phyloP scores from a whole-genome alignment of 2,113 vertebrate species.

The Pristiophorus japonicus region DNA sequence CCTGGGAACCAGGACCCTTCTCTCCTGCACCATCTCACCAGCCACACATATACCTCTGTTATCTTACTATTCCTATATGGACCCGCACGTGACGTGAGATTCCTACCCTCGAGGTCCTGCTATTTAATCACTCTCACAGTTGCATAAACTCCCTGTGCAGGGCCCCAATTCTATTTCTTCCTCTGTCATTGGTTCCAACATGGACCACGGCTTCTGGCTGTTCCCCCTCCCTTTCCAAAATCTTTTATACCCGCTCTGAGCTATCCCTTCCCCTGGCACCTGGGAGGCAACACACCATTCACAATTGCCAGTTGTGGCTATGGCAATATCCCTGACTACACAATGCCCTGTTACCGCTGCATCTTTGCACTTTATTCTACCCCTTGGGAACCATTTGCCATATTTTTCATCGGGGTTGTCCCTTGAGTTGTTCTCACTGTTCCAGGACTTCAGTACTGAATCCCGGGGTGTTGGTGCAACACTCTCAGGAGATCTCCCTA shows the following conservation, averaged over 20 bases:
- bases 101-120: background rate
- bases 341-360: no score
- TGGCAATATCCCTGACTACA: no score
- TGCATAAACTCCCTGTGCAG: no score
- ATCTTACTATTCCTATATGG: background rate
- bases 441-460: no score
- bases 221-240: background rate
- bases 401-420: no score
- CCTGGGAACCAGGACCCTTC: background rate
- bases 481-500: no score
- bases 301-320: no score
- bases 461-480: no score
- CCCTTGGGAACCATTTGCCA: no score
- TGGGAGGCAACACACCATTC: no score
- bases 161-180: background rate
- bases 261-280: background rate
- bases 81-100: background rate
- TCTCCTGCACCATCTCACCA: background rate
- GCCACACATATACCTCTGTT: background rate
- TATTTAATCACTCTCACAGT: background rate
- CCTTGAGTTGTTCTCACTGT: no score
- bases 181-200: background rate
- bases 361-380: no score
- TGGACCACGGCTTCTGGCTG: background rate
- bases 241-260: background rate